Conservation (phyloP, 2,888 invertebrate species). For the Carterocephalus palaemon region DNA sequence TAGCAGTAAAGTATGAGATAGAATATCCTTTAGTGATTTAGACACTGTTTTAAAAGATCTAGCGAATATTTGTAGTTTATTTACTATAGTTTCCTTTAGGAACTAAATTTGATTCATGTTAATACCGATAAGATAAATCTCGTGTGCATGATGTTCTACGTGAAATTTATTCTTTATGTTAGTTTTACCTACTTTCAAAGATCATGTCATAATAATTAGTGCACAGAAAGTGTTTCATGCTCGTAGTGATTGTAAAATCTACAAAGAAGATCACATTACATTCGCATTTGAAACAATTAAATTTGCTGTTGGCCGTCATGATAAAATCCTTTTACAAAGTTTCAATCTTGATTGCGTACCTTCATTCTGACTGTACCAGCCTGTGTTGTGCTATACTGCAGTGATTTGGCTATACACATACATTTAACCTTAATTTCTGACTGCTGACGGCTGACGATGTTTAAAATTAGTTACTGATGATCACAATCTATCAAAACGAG, state of each 20-base stretch:
- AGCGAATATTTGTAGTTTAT: not conserved
- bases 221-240: conserved; percentile 10
- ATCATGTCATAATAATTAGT: conserved; percentile 5
- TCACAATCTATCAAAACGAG: too few species aligned
- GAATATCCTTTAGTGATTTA: too few species aligned
- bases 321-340: not conserved
- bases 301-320: not conserved
- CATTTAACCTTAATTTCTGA: too few species aligned
- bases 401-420: conserved; percentile 3
- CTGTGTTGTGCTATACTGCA: not conserved
- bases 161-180: conserved; percentile 1
- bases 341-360: not conserved
- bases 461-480: too few species aligned
- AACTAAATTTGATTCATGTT: conserved; percentile 1
- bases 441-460: too few species aligned
- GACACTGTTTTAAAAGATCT: conserved; percentile 11
- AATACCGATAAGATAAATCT: conserved; percentile 1
- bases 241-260: not conserved
- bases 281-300: conserved; percentile 1
- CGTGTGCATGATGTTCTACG: conserved; percentile 14
- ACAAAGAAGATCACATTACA: conserved; percentile 15
- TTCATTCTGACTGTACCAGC: not conserved
- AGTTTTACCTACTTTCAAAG: conserved; percentile 9
- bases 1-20: too few species aligned
- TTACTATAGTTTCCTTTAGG: not conserved